phyloP scores from a whole-genome alignment of 2,888 invertebrate genomes.

The Parochlus steinenii region DNA sequence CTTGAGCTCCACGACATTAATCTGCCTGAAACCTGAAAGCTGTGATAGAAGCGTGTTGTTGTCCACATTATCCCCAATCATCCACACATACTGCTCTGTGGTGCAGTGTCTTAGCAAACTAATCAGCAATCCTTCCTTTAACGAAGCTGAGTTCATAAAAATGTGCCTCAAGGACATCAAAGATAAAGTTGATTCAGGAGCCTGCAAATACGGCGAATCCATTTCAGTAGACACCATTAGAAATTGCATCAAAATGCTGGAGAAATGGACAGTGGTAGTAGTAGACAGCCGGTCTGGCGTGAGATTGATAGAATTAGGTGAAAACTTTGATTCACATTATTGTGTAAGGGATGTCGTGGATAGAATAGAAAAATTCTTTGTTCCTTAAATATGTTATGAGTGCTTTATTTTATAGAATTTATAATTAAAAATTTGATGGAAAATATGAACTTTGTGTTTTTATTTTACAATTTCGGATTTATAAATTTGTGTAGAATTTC shows the following conservation, averaged over 20 bases:
- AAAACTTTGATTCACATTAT: constrained; percentile 29
- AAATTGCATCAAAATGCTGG: constrained; percentile 65
- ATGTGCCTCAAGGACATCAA: constrained; percentile 48
- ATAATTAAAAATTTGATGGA: too few species aligned
- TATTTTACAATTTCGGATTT: too few species aligned
- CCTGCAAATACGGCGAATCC: constrained; percentile 57
- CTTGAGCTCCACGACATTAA: too few species aligned
- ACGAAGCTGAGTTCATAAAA: constrained; percentile 51
- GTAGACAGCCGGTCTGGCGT: constrained; percentile 29
- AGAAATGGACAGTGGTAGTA: constrained; percentile 66
- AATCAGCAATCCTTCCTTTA: constrained; percentile 33
- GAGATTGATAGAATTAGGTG: constrained; percentile 31
- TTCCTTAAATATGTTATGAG: too few species aligned
- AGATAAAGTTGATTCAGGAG: constrained; percentile 39
- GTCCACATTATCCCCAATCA: constrained; percentile 47
- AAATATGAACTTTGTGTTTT: too few species aligned
- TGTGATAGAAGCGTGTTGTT: constrained; percentile 37
- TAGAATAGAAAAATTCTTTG: constrained; percentile 21
- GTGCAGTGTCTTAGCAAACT: constrained; percentile 39
- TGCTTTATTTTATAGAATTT: too few species aligned
- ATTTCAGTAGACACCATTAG: constrained; percentile 72
- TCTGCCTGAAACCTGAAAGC: too few species aligned
- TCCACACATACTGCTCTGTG: constrained; percentile 57
- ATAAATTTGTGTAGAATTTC: too few species aligned
- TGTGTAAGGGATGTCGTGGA: constrained; percentile 24